A percentile compares a stretch with the other conserved stretches of the same genome.
Evolutionary conservation across 2,888 invertebrate species (phyloP).

Genomic region (Cheilosia vernalis): DNA sequence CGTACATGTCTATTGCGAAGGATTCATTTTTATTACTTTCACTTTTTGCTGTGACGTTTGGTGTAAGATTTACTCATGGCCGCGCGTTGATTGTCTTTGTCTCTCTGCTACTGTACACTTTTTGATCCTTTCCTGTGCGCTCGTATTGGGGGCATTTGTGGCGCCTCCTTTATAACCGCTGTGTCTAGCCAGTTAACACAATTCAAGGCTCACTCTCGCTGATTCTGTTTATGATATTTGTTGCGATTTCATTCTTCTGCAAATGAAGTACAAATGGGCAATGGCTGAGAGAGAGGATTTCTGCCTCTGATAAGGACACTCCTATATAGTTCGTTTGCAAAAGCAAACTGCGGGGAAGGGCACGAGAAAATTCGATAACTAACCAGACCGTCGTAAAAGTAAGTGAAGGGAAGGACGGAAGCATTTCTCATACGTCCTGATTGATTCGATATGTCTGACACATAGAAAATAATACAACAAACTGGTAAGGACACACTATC

Average conservation of each 20-base stretch:
- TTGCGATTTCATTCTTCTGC: constrained; percentile 38
- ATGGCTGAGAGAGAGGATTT: constrained; percentile 11
- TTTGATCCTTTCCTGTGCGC: constrained; percentile 55
- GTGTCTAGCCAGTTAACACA: constrained; percentile 68
- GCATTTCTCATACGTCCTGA: constrained; percentile 40
- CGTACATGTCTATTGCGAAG: not conserved
- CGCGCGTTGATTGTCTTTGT: constrained; percentile 53
- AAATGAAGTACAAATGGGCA: constrained; percentile 49
- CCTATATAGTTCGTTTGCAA: constrained; percentile 54
- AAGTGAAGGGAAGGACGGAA: not conserved
- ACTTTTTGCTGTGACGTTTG: constrained; percentile 62
- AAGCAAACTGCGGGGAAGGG: constrained; percentile 1
- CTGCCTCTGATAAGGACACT: constrained; percentile 56
- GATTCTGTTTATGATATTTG: constrained; percentile 10
- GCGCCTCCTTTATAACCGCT: constrained; percentile 64
- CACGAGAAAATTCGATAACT: constrained; percentile 59
- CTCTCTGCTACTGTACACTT: constrained; percentile 18
- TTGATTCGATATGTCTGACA: constrained; percentile 49
- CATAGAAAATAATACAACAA: not conserved
- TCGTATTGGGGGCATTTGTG: constrained; percentile 57
- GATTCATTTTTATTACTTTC: constrained; percentile 71
- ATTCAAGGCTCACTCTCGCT: constrained; percentile 31
- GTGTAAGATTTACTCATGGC: constrained; percentile 52
- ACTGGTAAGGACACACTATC: constrained; percentile 23
- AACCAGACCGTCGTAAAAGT: not conserved